These are phyloP conservation scores for Actinostola sp. DNA, from an alignment of 92 coral and sea anemone species.

Conservation along the genomic window DNA sequence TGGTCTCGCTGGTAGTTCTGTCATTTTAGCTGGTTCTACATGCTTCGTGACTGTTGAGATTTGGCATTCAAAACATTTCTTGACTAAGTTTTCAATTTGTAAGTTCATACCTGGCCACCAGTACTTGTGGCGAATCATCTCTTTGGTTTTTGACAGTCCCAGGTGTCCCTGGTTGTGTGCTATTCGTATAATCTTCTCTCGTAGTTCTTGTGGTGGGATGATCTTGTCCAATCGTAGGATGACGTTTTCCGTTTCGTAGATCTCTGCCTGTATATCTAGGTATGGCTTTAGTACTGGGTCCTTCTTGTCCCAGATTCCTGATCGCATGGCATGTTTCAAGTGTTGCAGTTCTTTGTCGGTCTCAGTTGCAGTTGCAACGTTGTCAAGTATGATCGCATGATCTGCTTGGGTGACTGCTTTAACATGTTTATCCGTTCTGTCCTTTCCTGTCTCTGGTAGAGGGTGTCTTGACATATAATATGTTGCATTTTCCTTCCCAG, in stretches of 20 bases:
- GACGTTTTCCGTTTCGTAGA: conserved; percentile 45
- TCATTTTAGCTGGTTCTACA: too few relatives aligned
- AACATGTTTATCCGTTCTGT: conserved; percentile 37
- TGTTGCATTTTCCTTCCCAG: too few relatives aligned
- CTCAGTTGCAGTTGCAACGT: conserved; percentile 39
- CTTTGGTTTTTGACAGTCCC: conserved; percentile 64
- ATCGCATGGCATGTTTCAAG: conserved; percentile 33
- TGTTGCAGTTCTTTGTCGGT: conserved; percentile 38
- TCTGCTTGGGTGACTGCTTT: conserved; percentile 46
- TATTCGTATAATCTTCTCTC: conserved; percentile 38
- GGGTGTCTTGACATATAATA: conserved; percentile 61
- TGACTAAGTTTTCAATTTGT: conserved; percentile 49
- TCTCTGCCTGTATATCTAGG: conserved; percentile 54
- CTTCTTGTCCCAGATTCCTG: conserved; percentile 43
- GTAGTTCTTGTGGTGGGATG: conserved; percentile 54
- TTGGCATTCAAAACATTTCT: conserved; percentile 53
- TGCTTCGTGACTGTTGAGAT: conserved; percentile 45
- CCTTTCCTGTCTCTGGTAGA: conserved; percentile 47
- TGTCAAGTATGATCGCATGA: conserved; percentile 60
- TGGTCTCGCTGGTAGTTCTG: too few relatives aligned
- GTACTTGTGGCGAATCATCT: too few relatives aligned
- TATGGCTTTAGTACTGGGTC: too few relatives aligned
- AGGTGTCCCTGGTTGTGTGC: conserved; percentile 67
- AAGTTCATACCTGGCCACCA: too few relatives aligned
- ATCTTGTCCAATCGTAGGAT: too few relatives aligned